Conservation (phyloP, 2,888 invertebrate genomes). For the Drymonia ruficornis region DNA sequence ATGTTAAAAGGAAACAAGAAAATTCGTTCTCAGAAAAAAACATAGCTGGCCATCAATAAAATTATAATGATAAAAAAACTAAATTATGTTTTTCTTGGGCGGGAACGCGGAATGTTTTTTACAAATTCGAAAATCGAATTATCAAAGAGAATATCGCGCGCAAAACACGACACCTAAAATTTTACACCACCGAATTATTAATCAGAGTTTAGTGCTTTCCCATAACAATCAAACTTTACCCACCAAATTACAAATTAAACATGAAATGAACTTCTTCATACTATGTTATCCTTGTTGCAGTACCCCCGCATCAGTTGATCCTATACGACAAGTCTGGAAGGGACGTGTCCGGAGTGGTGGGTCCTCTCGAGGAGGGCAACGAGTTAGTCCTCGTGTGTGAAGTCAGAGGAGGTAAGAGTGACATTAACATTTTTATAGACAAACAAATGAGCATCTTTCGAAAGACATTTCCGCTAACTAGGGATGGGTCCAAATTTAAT, state of each 20-base stretch:
- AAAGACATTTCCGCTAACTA: no score
- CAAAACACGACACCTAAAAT: no score
- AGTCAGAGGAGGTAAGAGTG: conserved; percentile 93
- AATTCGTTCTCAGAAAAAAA: not conserved
- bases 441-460: no score
- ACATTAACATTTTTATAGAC: no score
- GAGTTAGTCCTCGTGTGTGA: conserved; percentile 94
- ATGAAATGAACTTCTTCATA: no score
- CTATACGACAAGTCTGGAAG: conserved; percentile 94
- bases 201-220: no score
- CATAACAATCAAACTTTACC: no score
- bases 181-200: no score
- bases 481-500: no score
- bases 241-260: no score
- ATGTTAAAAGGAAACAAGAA: not conserved
- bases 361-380: conserved; percentile 93
- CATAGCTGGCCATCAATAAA: conserved; percentile 1
- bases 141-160: no score
- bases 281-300: conserved; percentile 81
- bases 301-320: conserved; percentile 94
- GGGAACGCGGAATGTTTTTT: not conserved
- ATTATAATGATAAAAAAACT: not conserved
- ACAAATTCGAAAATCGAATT: not conserved
- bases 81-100: not conserved
- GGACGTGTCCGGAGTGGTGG: conserved; percentile 91